These are phyloP conservation scores for Corythoichthys haematopterus DNA, from an alignment of 2,113 vertebrate genomes.

Conservation along the genomic window DNA sequence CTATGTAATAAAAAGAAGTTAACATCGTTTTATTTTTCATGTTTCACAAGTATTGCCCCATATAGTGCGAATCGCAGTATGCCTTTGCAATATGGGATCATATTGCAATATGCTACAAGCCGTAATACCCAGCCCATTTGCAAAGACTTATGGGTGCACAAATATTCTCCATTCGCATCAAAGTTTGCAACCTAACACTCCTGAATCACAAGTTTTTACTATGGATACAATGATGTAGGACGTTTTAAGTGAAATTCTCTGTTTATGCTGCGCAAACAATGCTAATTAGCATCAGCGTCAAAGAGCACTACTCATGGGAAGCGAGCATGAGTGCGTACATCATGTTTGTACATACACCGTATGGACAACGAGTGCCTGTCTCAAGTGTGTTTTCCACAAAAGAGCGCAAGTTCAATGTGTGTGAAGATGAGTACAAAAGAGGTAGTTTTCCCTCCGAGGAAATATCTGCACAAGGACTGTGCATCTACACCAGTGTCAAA, in stretches of 20 bases:
- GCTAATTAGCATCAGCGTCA: background rate
- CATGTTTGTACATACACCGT: background rate
- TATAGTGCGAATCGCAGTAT: too few species aligned
- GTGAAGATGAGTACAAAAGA: slow-evolving; percentile 48
- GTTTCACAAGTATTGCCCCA: too few species aligned
- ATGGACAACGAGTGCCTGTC: slow-evolving; percentile 15
- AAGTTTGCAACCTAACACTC: background rate
- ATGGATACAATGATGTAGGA: background rate
- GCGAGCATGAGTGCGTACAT: background rate
- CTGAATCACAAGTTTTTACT: background rate
- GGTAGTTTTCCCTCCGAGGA: slow-evolving; percentile 55
- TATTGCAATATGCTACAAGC: too few species aligned
- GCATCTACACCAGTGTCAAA: slow-evolving; percentile 41
- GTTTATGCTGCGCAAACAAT: background rate
- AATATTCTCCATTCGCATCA: too few species aligned
- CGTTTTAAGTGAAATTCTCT: background rate
- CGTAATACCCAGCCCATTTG: too few species aligned
- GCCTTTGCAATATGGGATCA: too few species aligned
- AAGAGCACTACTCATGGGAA: background rate
- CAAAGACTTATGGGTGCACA: too few species aligned
- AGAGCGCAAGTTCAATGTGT: slow-evolving; percentile 25
- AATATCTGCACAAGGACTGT: slow-evolving; percentile 56
- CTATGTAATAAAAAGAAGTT: too few species aligned
- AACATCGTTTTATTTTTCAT: too few species aligned
- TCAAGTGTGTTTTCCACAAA: slow-evolving; percentile 47